Conservation (phyloP, 2,888 invertebrate species). For the Trilocha varians region DNA sequence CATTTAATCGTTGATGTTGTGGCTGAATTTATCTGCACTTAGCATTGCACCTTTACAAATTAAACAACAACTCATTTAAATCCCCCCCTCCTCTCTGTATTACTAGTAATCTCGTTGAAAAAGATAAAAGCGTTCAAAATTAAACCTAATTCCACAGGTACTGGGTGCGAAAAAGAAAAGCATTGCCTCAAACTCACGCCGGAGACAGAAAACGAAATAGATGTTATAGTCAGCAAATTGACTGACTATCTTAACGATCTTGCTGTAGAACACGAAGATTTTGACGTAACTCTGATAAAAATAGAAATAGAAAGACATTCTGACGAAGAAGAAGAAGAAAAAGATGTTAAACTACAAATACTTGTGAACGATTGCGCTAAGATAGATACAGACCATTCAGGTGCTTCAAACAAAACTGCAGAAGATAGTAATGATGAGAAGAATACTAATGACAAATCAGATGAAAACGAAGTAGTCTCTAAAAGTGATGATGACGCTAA, state of each 20-base stretch:
- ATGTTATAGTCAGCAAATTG: neutral
- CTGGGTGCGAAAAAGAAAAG: neutral
- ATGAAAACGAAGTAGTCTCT: too few relatives aligned
- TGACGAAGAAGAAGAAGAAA: neutral
- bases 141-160: neutral
- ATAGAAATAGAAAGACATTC: constrained; percentile 2
- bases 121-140: neutral
- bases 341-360: neutral
- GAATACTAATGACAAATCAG: too few relatives aligned
- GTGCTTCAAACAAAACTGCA: neutral
- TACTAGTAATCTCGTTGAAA: too few relatives aligned
- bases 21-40: too few relatives aligned
- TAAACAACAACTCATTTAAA: too few relatives aligned
- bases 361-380: neutral
- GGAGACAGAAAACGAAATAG: neutral
- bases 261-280: neutral
- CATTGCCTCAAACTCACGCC: neutral
- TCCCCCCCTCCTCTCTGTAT: too few relatives aligned
- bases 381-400: neutral
- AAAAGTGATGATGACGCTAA: too few relatives aligned
- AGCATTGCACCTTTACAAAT: too few relatives aligned
- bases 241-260: neutral
- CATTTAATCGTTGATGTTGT: too few relatives aligned
- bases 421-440: neutral
- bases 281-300: neutral